These are phyloP conservation scores for Ancistrus triradiatus DNA, from an alignment of 2,113 vertebrate species.

Conservation along the genomic window DNA sequence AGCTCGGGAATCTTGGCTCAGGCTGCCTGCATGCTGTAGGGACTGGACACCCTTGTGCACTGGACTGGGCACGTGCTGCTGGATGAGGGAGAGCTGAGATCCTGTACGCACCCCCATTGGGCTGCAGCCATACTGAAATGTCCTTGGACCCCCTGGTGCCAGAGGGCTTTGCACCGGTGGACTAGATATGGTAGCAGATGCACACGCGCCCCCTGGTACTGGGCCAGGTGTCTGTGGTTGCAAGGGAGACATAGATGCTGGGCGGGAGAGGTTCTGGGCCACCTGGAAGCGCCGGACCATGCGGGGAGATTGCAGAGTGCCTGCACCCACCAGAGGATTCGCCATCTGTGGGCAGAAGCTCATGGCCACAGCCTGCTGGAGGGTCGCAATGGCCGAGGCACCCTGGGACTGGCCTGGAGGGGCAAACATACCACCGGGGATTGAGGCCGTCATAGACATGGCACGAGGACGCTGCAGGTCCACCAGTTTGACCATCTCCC, in stretches of 20 bases:
- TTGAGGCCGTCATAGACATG: conserved; percentile 76
- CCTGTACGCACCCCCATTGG: conserved; percentile 66
- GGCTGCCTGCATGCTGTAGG: conserved; percentile 76
- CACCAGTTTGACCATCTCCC: conserved; percentile 93
- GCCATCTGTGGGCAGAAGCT: conserved; percentile 95
- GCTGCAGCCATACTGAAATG: conserved; percentile 77
- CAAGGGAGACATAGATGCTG: conserved; percentile 78
- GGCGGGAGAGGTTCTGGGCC: conserved; percentile 75
- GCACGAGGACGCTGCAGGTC: conserved; percentile 82
- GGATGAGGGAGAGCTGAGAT: conserved; percentile 83
- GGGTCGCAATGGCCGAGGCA: conserved; percentile 86
- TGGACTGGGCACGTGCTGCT: conserved; percentile 74
- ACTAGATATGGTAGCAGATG: conserved; percentile 69
- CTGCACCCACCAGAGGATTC: conserved; percentile 80
- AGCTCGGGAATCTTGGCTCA: conserved; percentile 82
- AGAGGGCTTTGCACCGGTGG: conserved; percentile 79
- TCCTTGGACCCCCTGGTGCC: conserved; percentile 72
- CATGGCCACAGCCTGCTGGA: conserved; percentile 96
- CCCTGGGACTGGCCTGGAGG: conserved; percentile 73
- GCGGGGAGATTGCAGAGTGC: conserved; percentile 83
- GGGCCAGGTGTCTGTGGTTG: conserved; percentile 67
- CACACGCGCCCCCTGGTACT: conserved; percentile 63
- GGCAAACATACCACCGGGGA: conserved; percentile 68
- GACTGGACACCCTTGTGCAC: conserved; percentile 81
- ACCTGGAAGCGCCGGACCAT: conserved; percentile 84